Evolutionary conservation across 2,797 vertebrate genomes (phyloP).

Genomic region (Lerista edwardsae): DNA sequence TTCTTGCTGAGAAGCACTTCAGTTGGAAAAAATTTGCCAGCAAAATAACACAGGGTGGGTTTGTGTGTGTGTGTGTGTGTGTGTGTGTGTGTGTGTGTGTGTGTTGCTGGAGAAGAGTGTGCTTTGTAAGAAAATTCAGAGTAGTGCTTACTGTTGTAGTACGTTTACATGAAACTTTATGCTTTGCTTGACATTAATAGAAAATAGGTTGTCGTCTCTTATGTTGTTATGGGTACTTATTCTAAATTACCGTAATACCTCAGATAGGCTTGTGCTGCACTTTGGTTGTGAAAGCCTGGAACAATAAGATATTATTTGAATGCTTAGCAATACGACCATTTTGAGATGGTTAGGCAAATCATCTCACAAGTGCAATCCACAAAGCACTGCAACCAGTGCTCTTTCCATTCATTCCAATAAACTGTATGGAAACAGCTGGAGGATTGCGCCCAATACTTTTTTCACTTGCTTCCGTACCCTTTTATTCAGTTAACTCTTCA

Average conservation of each 20-base stretch:
- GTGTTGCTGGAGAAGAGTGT: conserved; percentile 27
- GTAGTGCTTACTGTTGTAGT: conserved; percentile 48
- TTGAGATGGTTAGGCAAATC: not conserved
- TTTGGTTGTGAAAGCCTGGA: conserved; percentile 16
- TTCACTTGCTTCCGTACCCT: not conserved
- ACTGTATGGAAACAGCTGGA: not conserved
- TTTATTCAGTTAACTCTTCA: not conserved
- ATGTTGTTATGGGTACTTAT: conserved; percentile 22
- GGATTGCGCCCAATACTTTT: not conserved
- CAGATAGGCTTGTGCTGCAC: not conserved
- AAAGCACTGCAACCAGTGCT: not conserved
- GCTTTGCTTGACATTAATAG: conserved; percentile 50
- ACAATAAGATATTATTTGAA: not conserved
- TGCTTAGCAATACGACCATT: not conserved
- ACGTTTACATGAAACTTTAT: conserved; percentile 18
- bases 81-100: conserved; percentile 9
- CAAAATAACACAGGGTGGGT: conserved; percentile 31
- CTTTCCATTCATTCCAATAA: not conserved
- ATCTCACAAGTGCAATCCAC: not conserved
- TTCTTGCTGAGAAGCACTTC: conserved; percentile 55
- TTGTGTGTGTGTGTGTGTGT: conserved; percentile 18
- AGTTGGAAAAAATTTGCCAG: conserved; percentile 51
- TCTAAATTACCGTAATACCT: conserved; percentile 18
- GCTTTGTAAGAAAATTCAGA: conserved; percentile 23
- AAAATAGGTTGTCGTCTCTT: conserved; percentile 6